phyloP scores from a whole-genome alignment of 2,888 invertebrate species.

The Aphrophora alni region DNA sequence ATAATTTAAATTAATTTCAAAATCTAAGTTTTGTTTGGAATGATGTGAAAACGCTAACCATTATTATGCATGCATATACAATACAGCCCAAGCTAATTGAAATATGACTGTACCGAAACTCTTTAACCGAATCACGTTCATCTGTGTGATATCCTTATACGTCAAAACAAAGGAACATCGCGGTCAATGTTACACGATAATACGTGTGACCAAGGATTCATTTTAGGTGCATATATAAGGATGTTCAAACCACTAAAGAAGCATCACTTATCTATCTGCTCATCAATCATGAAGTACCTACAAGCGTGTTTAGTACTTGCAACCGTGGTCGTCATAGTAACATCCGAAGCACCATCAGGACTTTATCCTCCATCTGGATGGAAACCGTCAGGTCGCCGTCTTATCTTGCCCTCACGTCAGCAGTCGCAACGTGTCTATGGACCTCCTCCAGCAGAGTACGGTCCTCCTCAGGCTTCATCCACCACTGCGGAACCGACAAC shows the following conservation, averaged over 20 bases:
- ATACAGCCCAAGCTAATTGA: too few species aligned
- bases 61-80: too few species aligned
- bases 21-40: too few species aligned
- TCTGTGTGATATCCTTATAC: not conserved
- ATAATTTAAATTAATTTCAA: too few species aligned
- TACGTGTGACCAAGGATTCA: not conserved
- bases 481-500: conserved; percentile 14
- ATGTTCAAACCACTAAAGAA: not conserved
- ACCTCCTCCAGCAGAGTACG: not conserved
- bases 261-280: not conserved
- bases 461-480: not conserved
- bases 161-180: not conserved
- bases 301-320: not conserved
- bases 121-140: not conserved
- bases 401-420: conserved; percentile 54
- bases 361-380: conserved; percentile 58
- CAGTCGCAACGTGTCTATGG: conserved; percentile 15
- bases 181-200: not conserved
- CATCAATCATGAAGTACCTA: not conserved
- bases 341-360: conserved; percentile 9
- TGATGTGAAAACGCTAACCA: too few species aligned
- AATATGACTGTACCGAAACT: too few species aligned
- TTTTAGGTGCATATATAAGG: not conserved
- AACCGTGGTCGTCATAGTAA: not conserved
- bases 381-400: conserved; percentile 56